phyloP scores from a whole-genome alignment of 2,888 invertebrate genomes.

The Drosophila leonis region DNA sequence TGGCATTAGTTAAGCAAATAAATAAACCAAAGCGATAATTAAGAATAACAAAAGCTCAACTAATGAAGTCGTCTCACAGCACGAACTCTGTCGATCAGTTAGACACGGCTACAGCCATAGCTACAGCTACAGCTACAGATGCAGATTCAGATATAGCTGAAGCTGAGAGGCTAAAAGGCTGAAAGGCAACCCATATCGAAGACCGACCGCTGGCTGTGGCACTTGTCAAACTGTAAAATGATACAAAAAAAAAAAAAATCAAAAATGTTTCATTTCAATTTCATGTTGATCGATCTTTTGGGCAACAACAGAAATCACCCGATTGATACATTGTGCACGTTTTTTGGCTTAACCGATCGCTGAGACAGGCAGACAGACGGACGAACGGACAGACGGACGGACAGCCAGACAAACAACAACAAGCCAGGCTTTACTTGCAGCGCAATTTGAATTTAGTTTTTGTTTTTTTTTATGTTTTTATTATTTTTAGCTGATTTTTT shows the following conservation, averaged over 20 bases:
- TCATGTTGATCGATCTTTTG: conserved; percentile 83
- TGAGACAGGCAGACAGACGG: neutral
- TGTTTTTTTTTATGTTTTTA: conserved; percentile 28
- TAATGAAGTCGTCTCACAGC: conserved; percentile 72
- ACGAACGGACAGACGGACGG: neutral
- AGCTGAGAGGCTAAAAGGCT: conserved; percentile 19
- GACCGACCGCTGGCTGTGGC: conserved; percentile 77
- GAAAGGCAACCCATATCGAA: conserved; percentile 28
- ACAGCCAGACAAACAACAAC: conserved; percentile 9
- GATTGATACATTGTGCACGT: conserved; percentile 84
- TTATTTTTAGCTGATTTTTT: conserved; percentile 35
- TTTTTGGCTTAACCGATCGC: conserved; percentile 72
- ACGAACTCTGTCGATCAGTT: conserved; percentile 65
- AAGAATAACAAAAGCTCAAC: conserved; percentile 78
- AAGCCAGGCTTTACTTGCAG: conserved; percentile 69
- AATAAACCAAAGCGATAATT: conserved; percentile 69
- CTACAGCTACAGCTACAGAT: conserved; percentile 19
- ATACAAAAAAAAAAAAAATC: conserved; percentile 51
- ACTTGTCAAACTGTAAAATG: conserved; percentile 82
- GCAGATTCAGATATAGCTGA: conserved; percentile 25
- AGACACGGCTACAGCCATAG: conserved; percentile 18
- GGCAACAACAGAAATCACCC: conserved; percentile 70
- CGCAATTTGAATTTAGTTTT: conserved; percentile 77
- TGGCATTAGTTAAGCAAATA: conserved; percentile 79
- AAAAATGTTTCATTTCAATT: conserved; percentile 79